These are phyloP conservation scores for Elmis aenea DNA, from an alignment of 2,888 invertebrate species.

Conservation along the genomic window DNA sequence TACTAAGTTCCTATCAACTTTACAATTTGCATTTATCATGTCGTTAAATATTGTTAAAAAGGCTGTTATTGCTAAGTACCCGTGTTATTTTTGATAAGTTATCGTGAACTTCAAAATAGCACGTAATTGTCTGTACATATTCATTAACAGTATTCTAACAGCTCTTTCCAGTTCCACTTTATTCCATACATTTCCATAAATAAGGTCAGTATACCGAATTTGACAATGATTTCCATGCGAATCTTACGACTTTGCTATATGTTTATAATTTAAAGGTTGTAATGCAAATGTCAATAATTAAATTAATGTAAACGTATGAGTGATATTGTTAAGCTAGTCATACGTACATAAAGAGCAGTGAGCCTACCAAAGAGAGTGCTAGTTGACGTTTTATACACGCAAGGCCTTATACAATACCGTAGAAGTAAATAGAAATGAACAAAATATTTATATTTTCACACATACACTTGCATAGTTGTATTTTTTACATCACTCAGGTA, in stretches of 20 bases:
- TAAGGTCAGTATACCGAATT: neutral
- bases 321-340: conserved; percentile 35
- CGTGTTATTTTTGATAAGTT: neutral
- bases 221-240: conserved; percentile 10
- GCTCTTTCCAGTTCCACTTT: neutral
- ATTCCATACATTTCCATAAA: conserved; percentile 1
- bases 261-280: neutral
- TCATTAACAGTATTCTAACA: neutral
- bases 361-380: conserved; percentile 30
- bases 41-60: neutral
- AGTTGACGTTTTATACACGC: conserved; percentile 20
- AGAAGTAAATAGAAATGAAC: conserved; percentile 5
- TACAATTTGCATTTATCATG: neutral
- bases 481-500: conserved; percentile 35
- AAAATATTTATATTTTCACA: conserved; percentile 24
- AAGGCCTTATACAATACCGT: conserved; percentile 18
- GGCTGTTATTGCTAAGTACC: neutral
- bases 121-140: neutral
- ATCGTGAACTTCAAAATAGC: neutral
- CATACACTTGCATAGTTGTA: conserved; percentile 22
- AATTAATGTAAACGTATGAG: conserved; percentile 26
- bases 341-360: conserved; percentile 23
- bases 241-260: neutral
- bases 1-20: neutral
- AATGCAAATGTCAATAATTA: no score